Conservation (phyloP, 2,888 invertebrate species). For the Masnerella sp. region DNA sequence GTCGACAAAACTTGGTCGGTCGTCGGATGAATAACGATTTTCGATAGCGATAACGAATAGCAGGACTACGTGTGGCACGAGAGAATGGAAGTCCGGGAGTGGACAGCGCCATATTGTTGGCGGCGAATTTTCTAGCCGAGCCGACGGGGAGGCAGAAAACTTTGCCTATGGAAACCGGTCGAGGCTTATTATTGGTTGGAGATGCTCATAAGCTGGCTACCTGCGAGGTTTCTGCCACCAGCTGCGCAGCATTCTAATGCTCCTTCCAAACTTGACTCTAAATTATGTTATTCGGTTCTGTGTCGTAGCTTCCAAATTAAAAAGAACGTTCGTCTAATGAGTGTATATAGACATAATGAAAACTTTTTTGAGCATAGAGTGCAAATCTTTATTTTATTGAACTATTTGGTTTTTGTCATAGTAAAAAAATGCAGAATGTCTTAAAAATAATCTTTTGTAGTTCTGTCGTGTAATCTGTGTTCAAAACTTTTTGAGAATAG, state of each 20-base stretch:
- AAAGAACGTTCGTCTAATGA: background rate
- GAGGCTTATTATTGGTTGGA: slow-evolving; percentile 69
- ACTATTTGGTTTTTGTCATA: no score
- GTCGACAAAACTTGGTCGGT: slow-evolving; percentile 34
- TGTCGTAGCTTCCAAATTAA: slow-evolving; percentile 24
- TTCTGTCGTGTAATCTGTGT: no score
- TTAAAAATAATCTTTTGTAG: no score
- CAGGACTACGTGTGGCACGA: slow-evolving; percentile 59
- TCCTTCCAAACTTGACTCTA: slow-evolving; percentile 69
- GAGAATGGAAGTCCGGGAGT: slow-evolving; percentile 62
- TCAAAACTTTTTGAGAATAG: no score
- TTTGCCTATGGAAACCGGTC: slow-evolving; percentile 66
- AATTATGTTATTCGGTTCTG: slow-evolving; percentile 73
- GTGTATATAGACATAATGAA: background rate
- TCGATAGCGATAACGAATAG: slow-evolving; percentile 65
- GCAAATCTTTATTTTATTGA: no score
- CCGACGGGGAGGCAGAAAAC: slow-evolving; percentile 60
- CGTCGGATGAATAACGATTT: slow-evolving; percentile 67
- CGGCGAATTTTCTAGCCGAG: slow-evolving; percentile 52
- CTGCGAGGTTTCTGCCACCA: slow-evolving; percentile 44
- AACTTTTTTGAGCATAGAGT: background rate
- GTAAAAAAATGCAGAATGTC: no score
- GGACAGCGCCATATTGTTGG: slow-evolving; percentile 65
- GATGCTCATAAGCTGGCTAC: slow-evolving; percentile 42
- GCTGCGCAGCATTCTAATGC: slow-evolving; percentile 66